Base-by-base conservation (phyloP, 2,888 invertebrate genomes). In the Empis livida region DNA sequence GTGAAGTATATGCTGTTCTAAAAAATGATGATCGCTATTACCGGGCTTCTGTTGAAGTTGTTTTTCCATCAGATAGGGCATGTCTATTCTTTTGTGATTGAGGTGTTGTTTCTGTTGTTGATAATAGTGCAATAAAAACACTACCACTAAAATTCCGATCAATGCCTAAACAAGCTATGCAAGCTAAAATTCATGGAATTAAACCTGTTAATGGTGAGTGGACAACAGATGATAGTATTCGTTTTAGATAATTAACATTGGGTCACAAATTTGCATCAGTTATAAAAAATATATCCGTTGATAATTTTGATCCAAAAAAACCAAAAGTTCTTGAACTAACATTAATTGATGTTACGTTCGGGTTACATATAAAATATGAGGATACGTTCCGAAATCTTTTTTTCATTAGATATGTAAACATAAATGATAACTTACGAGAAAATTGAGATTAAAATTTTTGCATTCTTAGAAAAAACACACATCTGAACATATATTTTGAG, bases 331-430 rank as follows among this genome's bases (percentile, higher is more conserved):
- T 88, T 23, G 77, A 78, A 20, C 65, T 89, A 47, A 75, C 77
- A 56, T 72, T 88, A 37, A 78, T 86, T 47, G 86, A 88, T 59
- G 84, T 83, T 1, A 75, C 78, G n/a, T n/a, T n/a, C n/a, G n/a
- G n/a, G n/a, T n/a, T n/a, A n/a, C n/a, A n/a, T n/a, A n/a, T n/a
- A n/a, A n/a, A n/a, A n/a, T n/a, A n/a, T n/a, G n/a, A n/a, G n/a
- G n/a, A n/a, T n/a, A n/a, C n/a, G n/a, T n/a, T n/a, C n/a, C n/a
- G n/a, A n/a, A n/a, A n/a, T n/a, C n/a, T n/a, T n/a, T n/a, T n/a
- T n/a, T n/a, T n/a, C n/a, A n/a, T n/a, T n/a, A n/a, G n/a, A n/a
- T n/a, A n/a, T n/a, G n/a, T n/a, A n/a, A n/a, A n/a, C n/a, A n/a
- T n/a, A n/a, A n/a, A n/a, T n/a, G n/a, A n/a, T n/a, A n/a, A n/a